Evolutionary conservation across 1,140 invertebrate genomes (phyloP), one percentile per base, ranked within the genome.

Genomic region (Yoshiicerus persimilis): DNA sequence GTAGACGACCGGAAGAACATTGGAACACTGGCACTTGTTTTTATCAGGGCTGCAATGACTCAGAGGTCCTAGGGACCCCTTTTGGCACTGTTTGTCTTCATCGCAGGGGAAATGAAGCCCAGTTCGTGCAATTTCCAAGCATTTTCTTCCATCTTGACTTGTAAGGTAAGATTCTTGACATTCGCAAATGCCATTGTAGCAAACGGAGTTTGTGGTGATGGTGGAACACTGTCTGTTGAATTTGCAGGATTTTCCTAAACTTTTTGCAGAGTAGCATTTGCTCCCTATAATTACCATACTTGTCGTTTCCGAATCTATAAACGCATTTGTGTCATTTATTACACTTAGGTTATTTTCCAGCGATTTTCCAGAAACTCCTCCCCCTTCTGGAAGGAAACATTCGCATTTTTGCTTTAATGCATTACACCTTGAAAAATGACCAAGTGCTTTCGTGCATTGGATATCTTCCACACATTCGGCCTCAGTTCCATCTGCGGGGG

Each of bases 361-460:
- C n/a, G n/a, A n/a, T n/a, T n/a, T n/a, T n/a, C n/a, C n/a, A n/a
- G n/a, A n/a, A n/a, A n/a, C n/a, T n/a, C n/a, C n/a, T n/a, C n/a
- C 75, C 4, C 5, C 20, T 32, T 80, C 75, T 8, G 75, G 86
- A 41, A 87, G 38, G 86, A 84, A 89, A 56, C 90, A 91, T 77
- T 91, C 90, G 36, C 90, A 91, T 70, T 88, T 89, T 34, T 77
- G 75, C 38, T 87, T 90, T 2, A 16, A 20, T 4, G 39, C 6
- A 39, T 89, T 89, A 27, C 90, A 91, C n/a, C 90, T 62, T 3
- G 89, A 87, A 23, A 89, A 89, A n/a, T 87, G 84, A 4, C 90
- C 90, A 4, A 38, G 70, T 47, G 16, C 66, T 30, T 20, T 39
- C 8, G 66, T 47, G 36, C 90, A 90, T 23, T 89, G 87, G n/a